These are phyloP conservation scores for Microcebus lehilahytsara DNA, from an alignment of 2,113 vertebrate genomes.

Conservation along the genomic window DNA sequence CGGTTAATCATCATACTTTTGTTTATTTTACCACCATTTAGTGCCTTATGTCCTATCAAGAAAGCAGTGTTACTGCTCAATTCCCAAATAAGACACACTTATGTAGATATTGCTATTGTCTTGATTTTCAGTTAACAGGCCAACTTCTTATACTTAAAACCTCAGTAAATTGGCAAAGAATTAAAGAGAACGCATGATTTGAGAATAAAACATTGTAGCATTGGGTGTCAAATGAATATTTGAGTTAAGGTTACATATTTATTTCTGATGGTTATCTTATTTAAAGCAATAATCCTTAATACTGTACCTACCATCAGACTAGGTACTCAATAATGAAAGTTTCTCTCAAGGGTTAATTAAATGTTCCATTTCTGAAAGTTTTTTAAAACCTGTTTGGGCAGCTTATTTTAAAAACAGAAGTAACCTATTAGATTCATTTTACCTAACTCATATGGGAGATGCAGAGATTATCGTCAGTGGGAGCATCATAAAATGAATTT, in stretches of 20 bases:
- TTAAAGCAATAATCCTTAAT: conserved; percentile 83
- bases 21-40: conserved; percentile 85
- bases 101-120: conserved; percentile 64
- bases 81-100: conserved; percentile 81
- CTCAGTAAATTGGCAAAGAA: conserved; percentile 52
- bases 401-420: conserved; percentile 41
- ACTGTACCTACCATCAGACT: conserved; percentile 59
- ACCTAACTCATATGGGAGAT: conserved; percentile 24
- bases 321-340: conserved; percentile 57
- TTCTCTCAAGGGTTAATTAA: conserved; percentile 51
- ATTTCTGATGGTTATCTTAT: conserved; percentile 80
- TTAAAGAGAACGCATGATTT: conserved; percentile 71
- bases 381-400: conserved; percentile 64
- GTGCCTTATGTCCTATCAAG: conserved; percentile 88
- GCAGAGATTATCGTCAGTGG: conserved; percentile 2
- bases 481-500: conserved; percentile 55
- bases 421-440: conserved; percentile 56
- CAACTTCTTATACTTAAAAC: conserved; percentile 61
- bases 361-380: conserved; percentile 70
- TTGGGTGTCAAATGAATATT: conserved; percentile 65
- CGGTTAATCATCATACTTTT: conserved; percentile 74
- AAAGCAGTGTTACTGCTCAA: conserved; percentile 83
- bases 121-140: conserved; percentile 59
- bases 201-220: conserved; percentile 70
- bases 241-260: conserved; percentile 76